Base-by-base conservation (phyloP, 2,797 vertebrate species). In the Sebastes aleutianus region DNA sequence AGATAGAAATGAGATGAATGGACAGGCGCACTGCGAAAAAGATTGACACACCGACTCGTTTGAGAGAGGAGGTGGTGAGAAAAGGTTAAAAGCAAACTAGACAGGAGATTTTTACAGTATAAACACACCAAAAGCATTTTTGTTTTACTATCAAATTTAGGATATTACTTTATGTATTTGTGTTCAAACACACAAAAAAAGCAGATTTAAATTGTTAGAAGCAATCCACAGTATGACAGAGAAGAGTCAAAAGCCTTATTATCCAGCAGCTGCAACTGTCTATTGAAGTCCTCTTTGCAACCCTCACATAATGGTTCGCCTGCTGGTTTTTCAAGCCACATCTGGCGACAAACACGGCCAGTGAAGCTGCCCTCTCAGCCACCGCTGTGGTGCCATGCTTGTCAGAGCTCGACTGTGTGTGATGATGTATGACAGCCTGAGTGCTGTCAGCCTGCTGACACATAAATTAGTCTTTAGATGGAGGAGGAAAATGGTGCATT, bases 381-480 rank as follows among this genome's bases (percentile, higher is more conserved):
- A 50, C 53, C 16, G 29, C 78, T 65, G 67, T n/a, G 69, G 39
- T 76, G 76, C 78, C 74, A 75, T 18, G 27, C 76, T 58, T 74
- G 54, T 89, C 85, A 79, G 24, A 83, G 78, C 59, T 79, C 64
- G 69, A 56, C 83, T 68, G 36, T 59, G 34, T 70, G 59, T 82
- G 59, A 77, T 70, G 78, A 75, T 63, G 43, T 47, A 62, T 63
- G 78, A 86, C 74, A 71, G 56, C 79, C 36, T 70, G 74, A 83
- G 77, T 75, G 67, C 82, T 71, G 71, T 86, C 82, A 65, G 65
- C 61, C 74, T 71, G 68, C 74, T 71, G 82, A 84, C 73, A 64
- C 66, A 70, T 56, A 69, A 61, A 76, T 78, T 59, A 34, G 16
- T 68, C 56, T 56, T 74, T 22, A 70, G 22, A 62, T 56, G 71